Base-by-base conservation (phyloP, 2,797 vertebrate genomes). In the Rhynchonycteris naso region DNA sequence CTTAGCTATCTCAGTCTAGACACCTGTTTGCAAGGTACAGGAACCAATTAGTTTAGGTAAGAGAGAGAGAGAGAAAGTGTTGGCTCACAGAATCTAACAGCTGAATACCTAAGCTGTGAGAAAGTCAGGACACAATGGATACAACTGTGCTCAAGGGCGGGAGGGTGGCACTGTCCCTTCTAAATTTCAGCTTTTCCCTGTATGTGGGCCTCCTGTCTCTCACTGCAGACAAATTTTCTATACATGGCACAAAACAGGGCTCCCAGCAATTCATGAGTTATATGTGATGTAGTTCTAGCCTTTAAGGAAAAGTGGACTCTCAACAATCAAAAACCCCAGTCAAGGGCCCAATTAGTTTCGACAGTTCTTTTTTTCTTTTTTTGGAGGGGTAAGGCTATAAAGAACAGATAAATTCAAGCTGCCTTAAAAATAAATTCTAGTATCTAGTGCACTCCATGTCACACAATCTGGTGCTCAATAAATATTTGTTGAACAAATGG, bases 261-360 rank as follows among this genome's bases (percentile, higher is more conserved):
- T 88, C 33, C 43, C 68, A 87, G 61, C 38, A 61, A 47, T 82
- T 35, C 68, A 81, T 43, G 16, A 83, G 28, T 93, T 87, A 71
- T 47, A 58, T 63, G 28, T 18, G 68, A 66, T 71, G 43, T 3
- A 76, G 43, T 35, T 75, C 54, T 26, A 90, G 43, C 19, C 35
- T 76, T 78, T 63, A 84, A 87, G 69, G 63, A 71, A 87, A 87
- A 87, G 75, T 4, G 21, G 54, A 69, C 59, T 81, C 43, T 92
- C 35, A 56, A 80, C 8, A 89, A 90, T n/a, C 4, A 74, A 56
- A 90, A 90, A 93, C 8, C 6, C 16, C 11, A 79, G 68, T 76
- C 69, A 88, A 88, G 30, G 21, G 18, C 18, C 43, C 9, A 28
- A 47, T 65, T 52, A 85, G 22, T 93, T 80, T 61, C 90, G 52